Percentiles rank a stretch among this genome's conserved stretches.
Conservation (phyloP, 2,797 vertebrate genomes). For the Myotis vivesi region DNA sequence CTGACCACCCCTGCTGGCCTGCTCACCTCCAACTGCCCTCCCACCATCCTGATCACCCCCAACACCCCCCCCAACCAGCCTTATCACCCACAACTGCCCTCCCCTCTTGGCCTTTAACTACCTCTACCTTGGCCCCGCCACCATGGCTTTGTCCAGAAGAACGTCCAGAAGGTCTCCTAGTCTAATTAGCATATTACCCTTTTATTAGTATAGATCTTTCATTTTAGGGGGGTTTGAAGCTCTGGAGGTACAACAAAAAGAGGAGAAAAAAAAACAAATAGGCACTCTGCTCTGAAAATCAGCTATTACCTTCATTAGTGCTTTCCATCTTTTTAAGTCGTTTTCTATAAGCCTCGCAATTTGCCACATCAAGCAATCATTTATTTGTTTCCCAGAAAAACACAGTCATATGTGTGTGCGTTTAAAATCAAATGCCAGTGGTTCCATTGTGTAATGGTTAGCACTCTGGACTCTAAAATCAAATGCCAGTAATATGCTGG, state of each 20-base stretch:
- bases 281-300: constrained; percentile 71
- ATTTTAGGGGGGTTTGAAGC: constrained; percentile 69
- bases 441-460: no score
- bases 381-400: constrained; percentile 16
- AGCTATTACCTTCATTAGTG: constrained; percentile 69
- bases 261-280: constrained; percentile 75
- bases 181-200: no score
- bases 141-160: no score
- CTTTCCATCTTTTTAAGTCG: constrained; percentile 64
- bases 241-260: constrained; percentile 61
- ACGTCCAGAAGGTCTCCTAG: no score
- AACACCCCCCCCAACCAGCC: no score
- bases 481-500: constrained; percentile 12
- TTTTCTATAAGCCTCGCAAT: constrained; percentile 65
- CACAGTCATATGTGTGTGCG: not conserved
- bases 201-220: constrained; percentile 39
- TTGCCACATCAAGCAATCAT: constrained; percentile 31
- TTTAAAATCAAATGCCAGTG: constrained; percentile 46
- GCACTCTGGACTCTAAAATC: no score
- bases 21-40: no score
- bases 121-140: no score
- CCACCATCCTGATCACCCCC: no score
- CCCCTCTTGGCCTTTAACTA: no score
- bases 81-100: no score
- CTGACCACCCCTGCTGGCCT: no score